Evolutionary conservation across 1,140 invertebrate genomes (phyloP).

Genomic region (Stegodyphus mimosarum): DNA sequence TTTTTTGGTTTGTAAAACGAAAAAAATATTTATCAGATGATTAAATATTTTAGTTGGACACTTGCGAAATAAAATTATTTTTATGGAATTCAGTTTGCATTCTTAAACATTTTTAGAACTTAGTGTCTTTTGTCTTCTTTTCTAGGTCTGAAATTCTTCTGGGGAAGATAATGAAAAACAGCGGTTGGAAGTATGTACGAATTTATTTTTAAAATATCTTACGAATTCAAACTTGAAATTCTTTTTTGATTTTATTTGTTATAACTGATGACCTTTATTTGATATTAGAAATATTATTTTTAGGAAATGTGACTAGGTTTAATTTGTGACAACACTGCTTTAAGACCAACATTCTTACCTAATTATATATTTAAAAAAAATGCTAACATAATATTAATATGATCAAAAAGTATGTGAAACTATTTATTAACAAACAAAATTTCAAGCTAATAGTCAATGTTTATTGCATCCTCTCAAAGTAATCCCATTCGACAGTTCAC

Average conservation of each 20-base stretch:
- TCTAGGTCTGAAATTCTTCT: conserved; percentile 86
- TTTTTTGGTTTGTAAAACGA: no score
- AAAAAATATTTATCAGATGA: no score
- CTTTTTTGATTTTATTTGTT: background rate
- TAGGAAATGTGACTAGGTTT: background rate
- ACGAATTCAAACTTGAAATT: background rate
- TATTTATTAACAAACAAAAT: no score
- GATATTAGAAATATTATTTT: background rate
- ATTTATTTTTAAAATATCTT: no score
- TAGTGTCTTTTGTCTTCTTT: conserved; percentile 26
- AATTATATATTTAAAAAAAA: background rate
- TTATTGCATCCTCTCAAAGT: no score
- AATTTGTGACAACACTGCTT: background rate
- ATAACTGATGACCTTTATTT: background rate
- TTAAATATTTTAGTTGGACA: no score
- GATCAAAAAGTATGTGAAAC: no score
- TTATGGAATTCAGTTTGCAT: no score
- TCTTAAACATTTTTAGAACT: no score
- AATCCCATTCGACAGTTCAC: no score
- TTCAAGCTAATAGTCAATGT: no score
- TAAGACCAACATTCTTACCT: background rate
- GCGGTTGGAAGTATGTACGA: conserved; percentile 77
- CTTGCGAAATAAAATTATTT: no score
- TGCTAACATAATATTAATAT: background rate
- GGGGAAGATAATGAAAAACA: conserved; percentile 89